phyloP scores from a whole-genome alignment of 2,888 invertebrate genomes.

The Caenorhabditis virilis region DNA sequence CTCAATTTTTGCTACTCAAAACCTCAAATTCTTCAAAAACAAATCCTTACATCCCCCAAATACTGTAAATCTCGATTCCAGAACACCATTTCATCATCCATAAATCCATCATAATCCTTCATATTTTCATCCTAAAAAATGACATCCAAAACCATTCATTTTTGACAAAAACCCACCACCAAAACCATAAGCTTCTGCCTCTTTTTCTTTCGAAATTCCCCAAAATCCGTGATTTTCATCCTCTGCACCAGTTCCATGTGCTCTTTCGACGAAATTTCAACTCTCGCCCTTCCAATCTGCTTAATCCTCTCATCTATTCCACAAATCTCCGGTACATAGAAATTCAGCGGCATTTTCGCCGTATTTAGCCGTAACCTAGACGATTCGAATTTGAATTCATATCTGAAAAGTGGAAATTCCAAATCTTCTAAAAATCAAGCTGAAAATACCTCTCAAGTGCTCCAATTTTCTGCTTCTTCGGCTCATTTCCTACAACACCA shows the following conservation, averaged over 20 bases:
- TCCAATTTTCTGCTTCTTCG: constrained; percentile 13
- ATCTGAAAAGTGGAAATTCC: constrained; percentile 17
- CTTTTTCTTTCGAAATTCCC: constrained; percentile 3
- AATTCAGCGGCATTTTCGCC: constrained; percentile 2
- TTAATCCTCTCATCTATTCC: constrained; percentile 5
- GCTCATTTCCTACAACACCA: constrained; percentile 16
- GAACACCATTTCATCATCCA: constrained; percentile 3
- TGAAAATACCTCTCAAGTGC: no score
- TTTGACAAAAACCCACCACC: neutral
- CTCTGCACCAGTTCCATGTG: constrained; percentile 16
- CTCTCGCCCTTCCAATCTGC: constrained; percentile 8
- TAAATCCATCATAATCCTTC: no score
- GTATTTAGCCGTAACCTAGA: constrained; percentile 15
- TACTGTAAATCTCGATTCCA: constrained; percentile 28
- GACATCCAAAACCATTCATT: neutral
- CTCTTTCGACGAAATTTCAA: constrained; percentile 25
- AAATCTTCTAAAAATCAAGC: no score
- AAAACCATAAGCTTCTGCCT: constrained; percentile 16
- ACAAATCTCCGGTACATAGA: constrained; percentile 14
- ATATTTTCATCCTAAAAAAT: no score
- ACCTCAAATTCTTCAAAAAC: neutral
- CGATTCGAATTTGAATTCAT: constrained; percentile 34
- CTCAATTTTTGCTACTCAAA: no score
- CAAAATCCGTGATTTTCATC: constrained; percentile 14
- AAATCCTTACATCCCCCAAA: constrained; percentile 16